phyloP scores from a whole-genome alignment of 2,888 invertebrate genomes.

The Norana najaformis region DNA sequence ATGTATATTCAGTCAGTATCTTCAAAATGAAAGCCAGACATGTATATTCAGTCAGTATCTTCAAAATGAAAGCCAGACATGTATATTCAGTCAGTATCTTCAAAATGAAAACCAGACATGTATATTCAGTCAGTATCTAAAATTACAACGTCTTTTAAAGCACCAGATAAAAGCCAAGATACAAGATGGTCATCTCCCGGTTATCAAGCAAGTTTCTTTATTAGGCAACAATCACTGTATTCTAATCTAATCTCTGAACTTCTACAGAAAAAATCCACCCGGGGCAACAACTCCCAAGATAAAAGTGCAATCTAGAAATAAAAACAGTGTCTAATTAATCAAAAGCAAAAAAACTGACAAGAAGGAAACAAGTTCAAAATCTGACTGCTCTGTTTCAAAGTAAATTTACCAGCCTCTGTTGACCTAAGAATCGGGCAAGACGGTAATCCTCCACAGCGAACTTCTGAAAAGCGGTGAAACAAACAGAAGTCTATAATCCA shows the following conservation, averaged over 20 bases:
- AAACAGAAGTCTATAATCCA: background rate
- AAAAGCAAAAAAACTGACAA: background rate
- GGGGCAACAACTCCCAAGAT: background rate
- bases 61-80: background rate
- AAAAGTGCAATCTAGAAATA: background rate
- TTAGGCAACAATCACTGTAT: background rate
- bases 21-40: background rate
- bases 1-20: background rate
- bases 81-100: no score
- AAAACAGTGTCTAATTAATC: background rate
- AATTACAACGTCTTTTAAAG: background rate
- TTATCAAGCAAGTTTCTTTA: background rate
- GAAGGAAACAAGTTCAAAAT: background rate
- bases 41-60: no score
- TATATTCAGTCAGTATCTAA: background rate
- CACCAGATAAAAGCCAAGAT: no score
- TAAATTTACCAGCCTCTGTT: background rate
- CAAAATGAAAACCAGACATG: background rate
- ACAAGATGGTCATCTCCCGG: background rate
- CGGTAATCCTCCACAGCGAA: conserved; percentile 1
- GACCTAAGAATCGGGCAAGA: background rate
- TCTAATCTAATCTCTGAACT: background rate
- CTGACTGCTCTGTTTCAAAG: background rate
- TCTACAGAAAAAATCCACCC: background rate
- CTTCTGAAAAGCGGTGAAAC: background rate